Base-by-base conservation (phyloP, 2,113 vertebrate genomes). In the Sapayoa aenigma region DNA sequence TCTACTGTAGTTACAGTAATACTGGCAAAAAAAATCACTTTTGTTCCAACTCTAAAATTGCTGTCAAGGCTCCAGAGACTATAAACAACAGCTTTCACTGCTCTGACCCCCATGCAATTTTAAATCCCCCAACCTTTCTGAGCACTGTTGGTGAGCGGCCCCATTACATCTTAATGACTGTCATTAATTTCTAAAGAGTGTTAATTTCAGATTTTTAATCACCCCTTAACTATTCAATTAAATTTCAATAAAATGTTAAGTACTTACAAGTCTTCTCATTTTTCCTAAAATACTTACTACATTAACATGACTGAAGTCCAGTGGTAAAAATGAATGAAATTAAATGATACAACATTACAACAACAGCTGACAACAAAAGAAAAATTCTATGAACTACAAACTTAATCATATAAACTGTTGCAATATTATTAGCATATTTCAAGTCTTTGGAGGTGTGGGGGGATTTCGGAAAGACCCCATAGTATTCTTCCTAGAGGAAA, bases 151-250 rank as follows among this genome's bases (percentile, higher is more conserved):
- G 98, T 98, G 98, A 97, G 97, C 98, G 98, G 98, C 98, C 97
- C 98, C 98, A 98, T 99, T 99, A 99, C 99, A 98, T 99, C 98
- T 99, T 99, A 99, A 98, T 99, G 98, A 98, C 98, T 98, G 98
- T 98, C 98, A 98, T 98, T 98, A 98, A 98, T 98, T 99, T 99
- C 98, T 98, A 98, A 98, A 98, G 98, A 98, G 98, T 98, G 98
- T 98, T 99, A 98, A 99, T 99, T 99, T 99, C 98, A 98, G 98
- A 99, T 98, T 99, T 99, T 99, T 98, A 98, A 98, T 99, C 98
- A 99, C 98, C 98, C 98, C 98, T 98, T 98, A 98, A 98, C 97
- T 98, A 98, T 98, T 98, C 98, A 99, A 99, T 99, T 99, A 99
- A 98, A 99, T 98, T 98, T 98, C 98, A 98, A 98, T 98, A 98